Evolutionary conservation across 2,797 vertebrate genomes (phyloP), one percentile per base, ranked within the genome.

Genomic region (Manis crassicaudata): DNA sequence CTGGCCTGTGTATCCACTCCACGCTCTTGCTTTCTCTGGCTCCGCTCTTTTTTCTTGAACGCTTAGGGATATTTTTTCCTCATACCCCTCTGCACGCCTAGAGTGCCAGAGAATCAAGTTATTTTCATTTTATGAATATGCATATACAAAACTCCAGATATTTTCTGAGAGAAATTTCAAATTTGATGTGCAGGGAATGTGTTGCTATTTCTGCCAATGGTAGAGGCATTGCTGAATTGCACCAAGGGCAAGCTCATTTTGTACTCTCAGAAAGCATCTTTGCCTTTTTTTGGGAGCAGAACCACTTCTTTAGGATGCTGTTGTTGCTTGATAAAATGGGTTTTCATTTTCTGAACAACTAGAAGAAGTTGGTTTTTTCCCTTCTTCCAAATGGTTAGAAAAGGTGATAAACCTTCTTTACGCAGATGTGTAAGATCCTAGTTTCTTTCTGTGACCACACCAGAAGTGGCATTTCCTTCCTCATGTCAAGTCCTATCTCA

Each of bases 51-150:
- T 94, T 65, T 76, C n/a, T 94, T 63, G 16, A 37, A 63, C 20
- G 23, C n/a, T 40, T 84, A 81, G 50, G 27, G 62, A 54, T 37
- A n/a, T 82, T 94, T 70, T 27, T 86, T 43, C 92, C 92, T 56
- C 10, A 54, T 88, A 25, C 2, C 20, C 32, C 92, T 62, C 56
- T 70, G 92, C 82, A 90, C 25, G 29, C n/a, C 88, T 79, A 70
- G 72, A 89, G 81, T 56, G 81, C 94, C 96, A 93, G 77, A 7
- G 20, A 75, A 95, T 94, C 54, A 72, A 86, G 75, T 95, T 96
- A 96, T 97, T 98, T 96, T 96, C 68, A 96, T 88, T 96, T 95
- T 90, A 97, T 97, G 96, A 97, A 97, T 97, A 97, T 97, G 90
- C 92, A 97, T 96, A 62, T 90, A 54, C 56, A 94, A 96, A 95